phyloP scores from a whole-genome alignment of 1,140 invertebrate species.

The Heliothis virescens region DNA sequence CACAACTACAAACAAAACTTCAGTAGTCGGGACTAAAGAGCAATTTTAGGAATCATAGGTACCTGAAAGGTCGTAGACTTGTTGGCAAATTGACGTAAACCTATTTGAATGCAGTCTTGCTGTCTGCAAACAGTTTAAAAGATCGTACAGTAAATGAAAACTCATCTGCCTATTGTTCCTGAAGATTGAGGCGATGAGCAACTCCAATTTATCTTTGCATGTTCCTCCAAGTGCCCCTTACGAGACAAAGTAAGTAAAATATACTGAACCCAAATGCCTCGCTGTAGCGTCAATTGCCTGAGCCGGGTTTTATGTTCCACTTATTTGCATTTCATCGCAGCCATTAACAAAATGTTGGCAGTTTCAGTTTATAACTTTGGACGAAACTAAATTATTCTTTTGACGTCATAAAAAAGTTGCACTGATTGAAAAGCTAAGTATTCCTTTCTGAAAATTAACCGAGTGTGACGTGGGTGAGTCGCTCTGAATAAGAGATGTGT shows the following conservation, averaged over 20 bases:
- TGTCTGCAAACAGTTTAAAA: too few species aligned
- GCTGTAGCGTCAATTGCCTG: background rate
- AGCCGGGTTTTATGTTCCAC: constrained; percentile 20
- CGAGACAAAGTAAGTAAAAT: constrained; percentile 7
- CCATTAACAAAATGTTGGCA: constrained; percentile 17
- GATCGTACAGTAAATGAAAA: background rate
- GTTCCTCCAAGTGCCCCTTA: constrained; percentile 1
- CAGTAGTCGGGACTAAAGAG: background rate
- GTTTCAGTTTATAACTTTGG: constrained; percentile 8
- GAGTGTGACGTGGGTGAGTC: constrained; percentile 1
- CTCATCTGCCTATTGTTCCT: background rate
- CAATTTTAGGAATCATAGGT: background rate
- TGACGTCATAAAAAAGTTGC: constrained; percentile 20
- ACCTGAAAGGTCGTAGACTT: background rate
- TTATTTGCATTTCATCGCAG: constrained; percentile 39
- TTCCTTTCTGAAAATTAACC: constrained; percentile 1
- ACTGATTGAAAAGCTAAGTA: background rate
- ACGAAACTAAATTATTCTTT: constrained; percentile 32
- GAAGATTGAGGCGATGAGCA: background rate
- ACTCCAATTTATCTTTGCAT: background rate
- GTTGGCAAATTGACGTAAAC: background rate
- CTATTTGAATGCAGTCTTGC: background rate
- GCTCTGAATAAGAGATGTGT: background rate
- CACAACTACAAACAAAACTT: background rate
- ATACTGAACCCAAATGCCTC: background rate